Evolutionary conservation across 2,888 invertebrate genomes (phyloP).

Genomic region (Polydesmus complanatus): DNA sequence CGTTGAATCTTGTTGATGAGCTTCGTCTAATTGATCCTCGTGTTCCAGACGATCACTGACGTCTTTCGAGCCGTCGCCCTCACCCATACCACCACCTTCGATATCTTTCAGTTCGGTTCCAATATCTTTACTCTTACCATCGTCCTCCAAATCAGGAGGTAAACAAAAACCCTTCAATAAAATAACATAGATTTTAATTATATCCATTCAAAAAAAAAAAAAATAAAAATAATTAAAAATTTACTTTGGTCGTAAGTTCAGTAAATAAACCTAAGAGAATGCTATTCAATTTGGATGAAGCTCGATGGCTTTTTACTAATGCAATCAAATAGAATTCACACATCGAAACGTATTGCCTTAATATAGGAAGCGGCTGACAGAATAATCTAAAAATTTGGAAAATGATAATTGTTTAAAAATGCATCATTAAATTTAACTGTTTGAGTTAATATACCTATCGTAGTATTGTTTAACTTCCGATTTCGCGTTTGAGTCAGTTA

Average conservation of each 20-base stretch:
- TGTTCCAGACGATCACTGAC: constrained; percentile 84
- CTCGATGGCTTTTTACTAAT: constrained; percentile 60
- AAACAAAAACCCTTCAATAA: constrained; percentile 69
- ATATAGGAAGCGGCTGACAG: constrained; percentile 37
- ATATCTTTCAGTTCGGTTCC: constrained; percentile 37
- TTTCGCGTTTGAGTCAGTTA: no score
- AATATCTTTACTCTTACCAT: constrained; percentile 30
- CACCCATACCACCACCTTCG: constrained; percentile 73
- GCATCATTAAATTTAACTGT: not conserved
- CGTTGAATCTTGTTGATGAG: constrained; percentile 59
- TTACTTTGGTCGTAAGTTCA: constrained; percentile 57
- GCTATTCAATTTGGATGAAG: constrained; percentile 67
- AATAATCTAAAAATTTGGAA: not conserved
- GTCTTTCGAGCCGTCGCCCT: constrained; percentile 85
- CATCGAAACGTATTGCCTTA: constrained; percentile 60
- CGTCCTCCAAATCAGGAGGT: constrained; percentile 63
- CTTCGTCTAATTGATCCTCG: constrained; percentile 82
- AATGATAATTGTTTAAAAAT: not conserved
- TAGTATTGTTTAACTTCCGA: no score
- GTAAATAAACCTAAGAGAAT: constrained; percentile 70
- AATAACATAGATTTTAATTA: constrained; percentile 13
- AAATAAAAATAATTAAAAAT: not conserved
- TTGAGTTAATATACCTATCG: no score
- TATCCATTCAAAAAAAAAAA: not conserved
- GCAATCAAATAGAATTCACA: constrained; percentile 66